Evolutionary conservation across 2,113 vertebrate genomes (phyloP).

Genomic region (Castor canadensis): DNA sequence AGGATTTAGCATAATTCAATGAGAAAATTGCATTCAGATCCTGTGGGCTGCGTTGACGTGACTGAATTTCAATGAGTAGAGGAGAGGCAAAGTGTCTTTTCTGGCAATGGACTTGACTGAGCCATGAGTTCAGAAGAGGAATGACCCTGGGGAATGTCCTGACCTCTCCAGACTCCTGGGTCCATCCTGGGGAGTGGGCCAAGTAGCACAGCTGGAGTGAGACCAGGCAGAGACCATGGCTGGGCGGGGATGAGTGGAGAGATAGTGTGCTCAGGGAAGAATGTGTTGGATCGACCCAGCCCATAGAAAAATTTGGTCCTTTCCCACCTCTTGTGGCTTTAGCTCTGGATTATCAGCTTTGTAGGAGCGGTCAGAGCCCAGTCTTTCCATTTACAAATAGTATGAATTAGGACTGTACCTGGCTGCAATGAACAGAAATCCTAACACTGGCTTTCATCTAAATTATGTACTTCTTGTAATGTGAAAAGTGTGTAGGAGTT

Average conservation of each 20-base stretch:
- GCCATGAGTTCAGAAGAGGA: not conserved
- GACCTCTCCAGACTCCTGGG: not conserved
- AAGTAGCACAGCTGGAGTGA: not conserved
- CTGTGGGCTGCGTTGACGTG: conserved; percentile 75
- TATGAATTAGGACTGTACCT: not conserved
- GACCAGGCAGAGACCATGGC: no score
- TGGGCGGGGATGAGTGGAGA: not conserved
- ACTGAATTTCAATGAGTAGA: conserved; percentile 76
- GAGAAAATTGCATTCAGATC: conserved; percentile 83
- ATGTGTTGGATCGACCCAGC: no score
- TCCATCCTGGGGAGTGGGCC: accelerated
- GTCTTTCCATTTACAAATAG: not conserved
- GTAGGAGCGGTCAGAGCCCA: not conserved
- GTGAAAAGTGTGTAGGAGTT: not conserved
- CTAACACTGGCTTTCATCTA: not conserved
- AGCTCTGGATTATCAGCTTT: not conserved
- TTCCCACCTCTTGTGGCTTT: not conserved
- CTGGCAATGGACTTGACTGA: not conserved
- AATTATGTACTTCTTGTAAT: not conserved
- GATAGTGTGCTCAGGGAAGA: not conserved
- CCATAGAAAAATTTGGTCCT: not conserved
- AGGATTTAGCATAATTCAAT: conserved; percentile 80
- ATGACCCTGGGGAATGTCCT: not conserved
- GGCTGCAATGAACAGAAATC: not conserved
- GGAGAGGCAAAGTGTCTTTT: conserved; percentile 43